Percentiles rank a stretch among this genome's conserved stretches.
Conservation (phyloP, 2,113 vertebrate genomes). For the Brachyistius frenatus region DNA sequence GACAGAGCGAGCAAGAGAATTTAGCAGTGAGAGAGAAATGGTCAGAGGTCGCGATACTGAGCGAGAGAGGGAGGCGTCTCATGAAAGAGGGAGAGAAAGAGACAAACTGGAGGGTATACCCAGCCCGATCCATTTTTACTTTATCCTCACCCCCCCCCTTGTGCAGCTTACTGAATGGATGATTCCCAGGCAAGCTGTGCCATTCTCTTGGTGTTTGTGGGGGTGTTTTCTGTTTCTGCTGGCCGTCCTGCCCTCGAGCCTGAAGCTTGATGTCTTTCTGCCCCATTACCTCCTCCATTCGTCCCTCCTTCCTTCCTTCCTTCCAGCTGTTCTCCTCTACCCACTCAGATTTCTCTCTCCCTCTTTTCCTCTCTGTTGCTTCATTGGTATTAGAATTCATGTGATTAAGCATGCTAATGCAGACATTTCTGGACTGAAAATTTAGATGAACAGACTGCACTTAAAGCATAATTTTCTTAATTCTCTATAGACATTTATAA, state of each 20-base stretch:
- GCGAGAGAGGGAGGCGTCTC: neutral
- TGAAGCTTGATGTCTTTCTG: constrained; percentile 59
- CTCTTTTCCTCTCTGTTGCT: neutral
- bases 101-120: constrained; percentile 19
- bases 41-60: constrained; percentile 28
- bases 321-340: constrained; percentile 61
- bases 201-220: constrained; percentile 51
- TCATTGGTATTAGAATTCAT: constrained; percentile 20
- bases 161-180: constrained; percentile 44
- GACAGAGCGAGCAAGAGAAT: constrained; percentile 45
- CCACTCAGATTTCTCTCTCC: constrained; percentile 12
- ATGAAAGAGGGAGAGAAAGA: constrained; percentile 3
- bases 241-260: constrained; percentile 31
- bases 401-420: constrained; percentile 8
- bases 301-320: constrained; percentile 38
- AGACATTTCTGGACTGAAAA: constrained; percentile 22
- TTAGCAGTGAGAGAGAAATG: constrained; percentile 16
- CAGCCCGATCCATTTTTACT: constrained; percentile 27
- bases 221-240: constrained; percentile 26
- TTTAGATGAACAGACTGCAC: neutral
- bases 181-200: constrained; percentile 32
- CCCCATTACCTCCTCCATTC: constrained; percentile 64
- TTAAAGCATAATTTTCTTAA: neutral
- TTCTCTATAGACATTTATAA: neutral
- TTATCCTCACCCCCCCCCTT: constrained; percentile 20